phyloP scores from a whole-genome alignment of 2,797 vertebrate genomes.

The Bryconaethiops microstoma region DNA sequence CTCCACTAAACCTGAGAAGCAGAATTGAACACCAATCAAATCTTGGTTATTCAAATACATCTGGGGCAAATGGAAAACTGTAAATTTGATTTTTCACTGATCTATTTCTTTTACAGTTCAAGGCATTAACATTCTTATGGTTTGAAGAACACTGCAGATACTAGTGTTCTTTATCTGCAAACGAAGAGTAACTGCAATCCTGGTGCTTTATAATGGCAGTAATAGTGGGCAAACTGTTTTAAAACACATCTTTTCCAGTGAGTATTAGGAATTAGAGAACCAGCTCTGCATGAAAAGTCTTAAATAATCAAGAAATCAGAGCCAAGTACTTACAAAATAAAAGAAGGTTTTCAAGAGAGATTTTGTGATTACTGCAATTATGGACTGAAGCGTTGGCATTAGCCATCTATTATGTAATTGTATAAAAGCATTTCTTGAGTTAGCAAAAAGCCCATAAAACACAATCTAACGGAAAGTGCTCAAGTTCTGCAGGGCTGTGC shows the following conservation, averaged over 20 bases:
- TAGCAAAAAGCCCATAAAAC: not conserved
- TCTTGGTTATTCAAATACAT: no score
- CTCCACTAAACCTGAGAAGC: no score
- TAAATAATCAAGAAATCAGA: not conserved
- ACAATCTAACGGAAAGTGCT: not conserved
- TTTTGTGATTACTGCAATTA: not conserved
- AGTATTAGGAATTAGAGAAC: constrained; percentile 1
- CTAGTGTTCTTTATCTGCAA: not conserved
- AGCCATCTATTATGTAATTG: constrained; percentile 12
- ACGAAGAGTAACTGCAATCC: not conserved
- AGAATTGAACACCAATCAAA: no score
- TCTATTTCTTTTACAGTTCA: no score
- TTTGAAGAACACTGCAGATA: no score
- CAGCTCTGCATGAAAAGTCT: constrained; percentile 9
- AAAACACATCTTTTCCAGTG: not conserved
- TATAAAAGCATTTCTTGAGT: not conserved
- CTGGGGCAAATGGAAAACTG: no score
- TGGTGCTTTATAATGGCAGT: not conserved
- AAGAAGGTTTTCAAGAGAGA: not conserved
- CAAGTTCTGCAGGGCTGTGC: not conserved
- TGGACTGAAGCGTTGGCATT: not conserved
- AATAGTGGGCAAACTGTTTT: not conserved
- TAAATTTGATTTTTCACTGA: no score
- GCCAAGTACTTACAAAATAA: not conserved
- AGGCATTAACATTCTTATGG: no score